Percentiles rank a stretch among this genome's conserved stretches.
phyloP scores from a whole-genome alignment of 2,113 vertebrate species.

The Protobothrops mucrosquamatus region DNA sequence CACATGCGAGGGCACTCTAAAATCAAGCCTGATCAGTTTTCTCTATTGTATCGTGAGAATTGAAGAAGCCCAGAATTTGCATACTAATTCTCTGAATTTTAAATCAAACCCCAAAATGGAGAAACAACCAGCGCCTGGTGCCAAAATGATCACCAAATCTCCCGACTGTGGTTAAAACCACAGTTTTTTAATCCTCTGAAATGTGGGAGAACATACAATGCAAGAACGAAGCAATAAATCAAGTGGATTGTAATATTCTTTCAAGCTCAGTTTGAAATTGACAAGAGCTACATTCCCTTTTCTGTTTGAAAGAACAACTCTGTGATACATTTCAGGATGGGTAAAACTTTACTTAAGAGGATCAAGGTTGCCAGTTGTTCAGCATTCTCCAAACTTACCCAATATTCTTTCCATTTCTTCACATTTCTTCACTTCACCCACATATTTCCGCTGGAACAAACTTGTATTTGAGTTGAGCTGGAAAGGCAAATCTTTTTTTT shows the following conservation, averaged over 20 bases:
- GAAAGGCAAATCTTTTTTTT: constrained; percentile 19
- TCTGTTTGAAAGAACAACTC: not conserved
- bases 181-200: not conserved
- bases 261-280: not conserved
- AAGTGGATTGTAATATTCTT: not conserved
- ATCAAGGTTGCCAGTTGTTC: not conserved
- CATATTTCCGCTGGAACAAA: constrained; percentile 92
- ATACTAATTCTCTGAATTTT: not conserved
- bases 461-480: constrained; percentile 94
- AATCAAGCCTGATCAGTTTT: not conserved
- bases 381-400: constrained; percentile 71
- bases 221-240: not conserved
- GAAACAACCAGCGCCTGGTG: too few species aligned
- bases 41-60: not conserved
- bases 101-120: not conserved
- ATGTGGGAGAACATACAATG: not conserved
- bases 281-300: not conserved
- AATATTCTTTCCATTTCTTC: constrained; percentile 96
- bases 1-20: not conserved
- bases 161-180: not conserved
- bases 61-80: not conserved
- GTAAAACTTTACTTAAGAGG: not conserved
- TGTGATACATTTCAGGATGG: not conserved
- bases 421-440: constrained; percentile 95
- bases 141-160: not conserved